Evolutionary conservation across 2,888 invertebrate species (phyloP).

Genomic region (Pardosa pseudoannulata): DNA sequence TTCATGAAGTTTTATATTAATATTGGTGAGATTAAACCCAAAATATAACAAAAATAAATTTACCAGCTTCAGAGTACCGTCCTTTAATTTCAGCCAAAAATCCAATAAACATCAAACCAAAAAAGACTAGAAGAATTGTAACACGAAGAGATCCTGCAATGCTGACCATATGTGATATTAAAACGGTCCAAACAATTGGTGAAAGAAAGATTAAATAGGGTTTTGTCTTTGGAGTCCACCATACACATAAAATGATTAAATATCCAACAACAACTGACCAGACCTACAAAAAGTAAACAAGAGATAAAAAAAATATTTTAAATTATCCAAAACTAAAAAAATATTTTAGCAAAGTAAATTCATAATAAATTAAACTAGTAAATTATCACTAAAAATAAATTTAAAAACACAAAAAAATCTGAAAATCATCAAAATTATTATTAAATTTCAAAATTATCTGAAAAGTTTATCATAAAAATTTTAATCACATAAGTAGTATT

Average conservation of each 20-base stretch:
- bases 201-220: constrained; percentile 80
- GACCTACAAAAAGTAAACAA: constrained; percentile 40
- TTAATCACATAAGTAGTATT: too few species aligned
- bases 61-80: constrained; percentile 74
- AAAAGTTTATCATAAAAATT: too few species aligned
- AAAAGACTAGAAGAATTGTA: constrained; percentile 84
- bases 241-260: constrained; percentile 83
- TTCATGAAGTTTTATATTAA: too few species aligned
- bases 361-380: too few species aligned
- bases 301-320: too few species aligned
- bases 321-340: too few species aligned
- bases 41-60: constrained; percentile 13
- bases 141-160: constrained; percentile 86
- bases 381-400: too few species aligned
- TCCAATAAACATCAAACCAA: constrained; percentile 83
- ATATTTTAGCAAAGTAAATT: too few species aligned
- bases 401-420: too few species aligned
- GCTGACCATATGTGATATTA: constrained; percentile 86
- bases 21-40: too few species aligned
- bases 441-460: too few species aligned
- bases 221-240: constrained; percentile 86
- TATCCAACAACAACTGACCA: constrained; percentile 84
- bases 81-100: constrained; percentile 82
- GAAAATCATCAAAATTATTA: too few species aligned
- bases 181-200: constrained; percentile 86